Base-by-base conservation (phyloP, 1,140 invertebrate genomes). In the Octopus sinensis region DNA sequence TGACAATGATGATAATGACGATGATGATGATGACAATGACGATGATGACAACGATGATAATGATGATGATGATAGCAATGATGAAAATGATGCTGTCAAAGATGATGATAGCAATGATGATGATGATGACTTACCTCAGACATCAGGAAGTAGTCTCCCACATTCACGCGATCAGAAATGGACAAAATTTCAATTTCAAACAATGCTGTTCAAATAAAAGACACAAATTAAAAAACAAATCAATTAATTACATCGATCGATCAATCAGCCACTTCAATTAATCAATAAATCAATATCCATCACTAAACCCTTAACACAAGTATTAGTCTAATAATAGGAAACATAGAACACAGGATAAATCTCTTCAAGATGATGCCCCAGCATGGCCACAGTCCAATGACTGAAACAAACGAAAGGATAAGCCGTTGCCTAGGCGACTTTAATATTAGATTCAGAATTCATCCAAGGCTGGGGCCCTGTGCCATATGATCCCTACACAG, bases 121-220 rank as follows among this genome's bases (percentile, higher is more conserved):
- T 43, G 30, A 2, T 71, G 23, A n/a, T 80, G 7, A 82, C 83
- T 68, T 68, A 87, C 86, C 82, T 83, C 82, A n/a, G 83, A 85
- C 81, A 84, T 85, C 7, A 80, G 54, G 54, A 83, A 84, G 51
- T 79, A 87, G 75, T 85, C 84, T 79, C 85, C 84, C 2, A 86
- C 81, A 17, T 83, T 84, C 30, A 82, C 83, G 17, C 83, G 62
- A n/a, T 87, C 84, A 30, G 84, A 81, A 84, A 86, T 86, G 76
- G 76, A 82, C 13, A 86, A 53, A 52, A 87, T 79, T 79, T 86
- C 84, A 53, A 87, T 83, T 12, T 85, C 86, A 84, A 82, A 84
- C 82, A 87, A 75, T 7, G 83, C 86, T 87, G 85, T 75, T 43
- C 30, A 85, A 84, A 5, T 30, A 81, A 62, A 83, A 54, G 82